Evolutionary conservation across 2,888 invertebrate genomes (phyloP), one percentile per base, ranked within the genome.

Genomic region (Drosophila testacea): DNA sequence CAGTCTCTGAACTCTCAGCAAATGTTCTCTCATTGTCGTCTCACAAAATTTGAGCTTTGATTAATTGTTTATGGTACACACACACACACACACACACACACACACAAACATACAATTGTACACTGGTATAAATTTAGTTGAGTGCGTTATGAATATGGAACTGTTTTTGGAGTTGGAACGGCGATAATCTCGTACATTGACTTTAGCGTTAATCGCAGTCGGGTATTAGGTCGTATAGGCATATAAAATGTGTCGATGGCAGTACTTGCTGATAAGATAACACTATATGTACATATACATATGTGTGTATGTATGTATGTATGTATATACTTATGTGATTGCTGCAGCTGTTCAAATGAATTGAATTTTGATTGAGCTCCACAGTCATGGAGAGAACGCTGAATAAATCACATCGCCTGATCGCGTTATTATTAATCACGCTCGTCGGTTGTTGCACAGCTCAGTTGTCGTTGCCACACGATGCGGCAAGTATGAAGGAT

Each of bases 361-460:
- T 22, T 22, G 16, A 41, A n/a, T 39, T 16, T 9, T 1, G 0
- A 41, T 41, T 9, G 27, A 13, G 16, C 30, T 34, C 13, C 16
- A n/a, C 65, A 83, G 82, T 88, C 73, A 79, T 66, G 69, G 68
- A 66, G 50, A 55, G 51, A 82, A 69, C 70, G 61, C 52, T 63
- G 54, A 73, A 65, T 60, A 56, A 38, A 42, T 56, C 73, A 66
- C 73, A 52, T 50, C 60, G 57, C 22, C 11, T 44, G 62, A n/a
- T 50, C 30, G 48, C 67, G 44, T n/a, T 69, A 7, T 30, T 69
- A 7, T 30, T 34, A 4, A 47, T 48, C 16, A 38, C 41, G 11
- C 7, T 69, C 3, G 28, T 39, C 42, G 11, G 46, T 6, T 67
- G 51, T 59, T 55, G 64, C 16, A 55, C 54, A n/a, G 67, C 39